phyloP scores from a whole-genome alignment of 2,888 invertebrate genomes.

The Oegoconia quadripuncta region DNA sequence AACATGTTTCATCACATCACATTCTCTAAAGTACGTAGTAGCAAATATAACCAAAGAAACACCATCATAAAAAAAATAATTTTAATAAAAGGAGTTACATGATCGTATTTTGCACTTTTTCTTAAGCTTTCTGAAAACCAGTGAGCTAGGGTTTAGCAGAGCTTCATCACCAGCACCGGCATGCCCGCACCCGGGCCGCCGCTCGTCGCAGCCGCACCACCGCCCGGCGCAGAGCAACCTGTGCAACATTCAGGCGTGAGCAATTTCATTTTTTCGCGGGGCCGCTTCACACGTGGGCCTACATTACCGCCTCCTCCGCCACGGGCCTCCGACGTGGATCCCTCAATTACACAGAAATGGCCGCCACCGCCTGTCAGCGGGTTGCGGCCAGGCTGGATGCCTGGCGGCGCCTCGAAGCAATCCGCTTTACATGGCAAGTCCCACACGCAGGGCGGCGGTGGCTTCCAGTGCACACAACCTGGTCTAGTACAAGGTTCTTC shows the following conservation, averaged over 20 bases:
- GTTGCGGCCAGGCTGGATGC: constrained; percentile 52
- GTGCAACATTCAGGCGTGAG: constrained; percentile 51
- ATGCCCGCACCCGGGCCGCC: constrained; percentile 45
- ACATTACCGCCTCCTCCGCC: not conserved
- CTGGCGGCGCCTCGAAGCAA: constrained; percentile 56
- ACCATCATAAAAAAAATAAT: not conserved
- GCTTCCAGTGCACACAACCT: constrained; percentile 61
- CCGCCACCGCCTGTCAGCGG: constrained; percentile 33
- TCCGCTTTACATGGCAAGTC: constrained; percentile 66
- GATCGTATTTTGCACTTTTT: constrained; percentile 51
- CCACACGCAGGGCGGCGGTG: constrained; percentile 65
- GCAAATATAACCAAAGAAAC: no score
- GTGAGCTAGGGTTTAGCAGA: constrained; percentile 40
- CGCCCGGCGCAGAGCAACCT: constrained; percentile 54
- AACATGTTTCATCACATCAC: no score
- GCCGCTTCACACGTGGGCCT: constrained; percentile 16
- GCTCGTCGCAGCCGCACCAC: constrained; percentile 34
- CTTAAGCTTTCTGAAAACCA: constrained; percentile 44
- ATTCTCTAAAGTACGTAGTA: no score
- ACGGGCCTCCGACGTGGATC: not conserved
- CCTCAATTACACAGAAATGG: constrained; percentile 1
- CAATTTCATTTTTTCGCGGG: constrained; percentile 38
- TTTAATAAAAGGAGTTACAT: constrained; percentile 3
- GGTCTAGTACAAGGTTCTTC: constrained; percentile 55
- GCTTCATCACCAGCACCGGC: constrained; percentile 66